Evolutionary conservation across 1,140 invertebrate genomes (phyloP).

Genomic region (Pemphigus obesinymphae): DNA sequence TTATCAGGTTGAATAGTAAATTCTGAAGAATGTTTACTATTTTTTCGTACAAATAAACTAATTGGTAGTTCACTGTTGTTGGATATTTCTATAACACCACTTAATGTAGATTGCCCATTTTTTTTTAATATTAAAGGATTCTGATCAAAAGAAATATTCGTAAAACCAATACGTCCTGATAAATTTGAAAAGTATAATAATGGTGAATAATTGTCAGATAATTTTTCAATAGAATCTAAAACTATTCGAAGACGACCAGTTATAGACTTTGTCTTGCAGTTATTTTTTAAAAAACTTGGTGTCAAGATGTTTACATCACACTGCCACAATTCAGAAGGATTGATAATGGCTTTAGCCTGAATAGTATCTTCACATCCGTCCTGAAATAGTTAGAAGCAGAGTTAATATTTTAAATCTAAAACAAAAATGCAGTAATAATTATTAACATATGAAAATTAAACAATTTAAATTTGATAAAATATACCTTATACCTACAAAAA

Average conservation of each 20-base stretch:
- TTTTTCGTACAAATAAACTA: background rate
- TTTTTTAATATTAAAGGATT: slow-evolving; percentile 32
- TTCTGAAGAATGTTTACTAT: background rate
- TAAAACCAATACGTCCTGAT: background rate
- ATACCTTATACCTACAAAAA: no score
- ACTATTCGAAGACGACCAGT: slow-evolving; percentile 2
- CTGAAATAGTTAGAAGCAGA: background rate
- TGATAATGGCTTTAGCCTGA: background rate
- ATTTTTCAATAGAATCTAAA: slow-evolving; percentile 31
- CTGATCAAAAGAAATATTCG: slow-evolving; percentile 27
- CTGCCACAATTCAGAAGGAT: slow-evolving; percentile 29
- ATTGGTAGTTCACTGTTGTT: slow-evolving; percentile 17
- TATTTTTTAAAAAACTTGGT: background rate
- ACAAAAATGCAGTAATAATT: no score
- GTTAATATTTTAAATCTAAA: background rate
- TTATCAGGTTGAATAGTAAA: slow-evolving; percentile 12
- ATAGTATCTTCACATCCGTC: background rate
- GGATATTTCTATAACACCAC: slow-evolving; percentile 9
- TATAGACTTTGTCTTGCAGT: background rate
- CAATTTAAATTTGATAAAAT: no score
- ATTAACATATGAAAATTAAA: no score
- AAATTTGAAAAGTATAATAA: slow-evolving; percentile 21
- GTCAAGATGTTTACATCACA: slow-evolving; percentile 16
- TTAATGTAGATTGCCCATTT: background rate
- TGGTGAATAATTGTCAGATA: slow-evolving; percentile 9